A percentile compares a stretch with the other conserved stretches of the same genome.
Conservation (phyloP, 2,888 invertebrate species). For the Drosophila ezoana region DNA sequence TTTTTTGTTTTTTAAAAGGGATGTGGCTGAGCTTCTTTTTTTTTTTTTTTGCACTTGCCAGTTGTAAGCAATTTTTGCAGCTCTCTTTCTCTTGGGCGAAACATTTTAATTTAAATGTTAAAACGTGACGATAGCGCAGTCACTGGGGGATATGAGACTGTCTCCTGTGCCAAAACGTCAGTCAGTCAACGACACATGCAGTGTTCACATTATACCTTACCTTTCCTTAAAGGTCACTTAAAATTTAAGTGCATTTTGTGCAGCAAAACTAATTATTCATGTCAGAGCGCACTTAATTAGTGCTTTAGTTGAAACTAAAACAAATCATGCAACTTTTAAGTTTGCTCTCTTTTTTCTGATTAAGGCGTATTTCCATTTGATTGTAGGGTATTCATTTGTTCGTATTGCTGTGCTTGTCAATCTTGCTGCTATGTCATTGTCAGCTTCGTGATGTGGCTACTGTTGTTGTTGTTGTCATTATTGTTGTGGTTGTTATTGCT, state of each 20-base stretch:
- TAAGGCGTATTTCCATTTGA: neutral
- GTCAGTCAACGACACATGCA: slow-evolving; percentile 61
- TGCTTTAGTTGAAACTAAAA: neutral
- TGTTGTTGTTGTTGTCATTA: slow-evolving; percentile 33
- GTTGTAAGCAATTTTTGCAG: slow-evolving; percentile 64
- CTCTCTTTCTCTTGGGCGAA: slow-evolving; percentile 67
- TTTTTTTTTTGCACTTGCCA: slow-evolving; percentile 43
- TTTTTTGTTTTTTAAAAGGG: slow-evolving; percentile 45
- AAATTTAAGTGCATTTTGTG: neutral
- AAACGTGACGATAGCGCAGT: slow-evolving; percentile 73
- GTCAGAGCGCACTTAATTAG: no score
- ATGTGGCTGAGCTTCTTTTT: slow-evolving; percentile 65
- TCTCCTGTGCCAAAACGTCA: slow-evolving; percentile 56
- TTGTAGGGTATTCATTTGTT: slow-evolving; percentile 54
- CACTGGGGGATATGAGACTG: slow-evolving; percentile 52
- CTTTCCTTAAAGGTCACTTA: neutral
- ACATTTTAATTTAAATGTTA: slow-evolving; percentile 81
- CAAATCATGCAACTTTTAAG: neutral
- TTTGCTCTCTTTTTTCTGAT: neutral
- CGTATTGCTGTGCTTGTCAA: slow-evolving; percentile 19
- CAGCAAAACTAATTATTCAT: neutral
- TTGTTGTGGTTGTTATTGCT: slow-evolving; percentile 41
- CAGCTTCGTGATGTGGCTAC: slow-evolving; percentile 35
- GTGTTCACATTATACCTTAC: slow-evolving; percentile 10
- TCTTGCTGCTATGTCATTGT: slow-evolving; percentile 49